These are phyloP conservation scores for Monomorium pharaonis DNA, from an alignment of 1,140 invertebrate genomes.

Conservation along the genomic window DNA sequence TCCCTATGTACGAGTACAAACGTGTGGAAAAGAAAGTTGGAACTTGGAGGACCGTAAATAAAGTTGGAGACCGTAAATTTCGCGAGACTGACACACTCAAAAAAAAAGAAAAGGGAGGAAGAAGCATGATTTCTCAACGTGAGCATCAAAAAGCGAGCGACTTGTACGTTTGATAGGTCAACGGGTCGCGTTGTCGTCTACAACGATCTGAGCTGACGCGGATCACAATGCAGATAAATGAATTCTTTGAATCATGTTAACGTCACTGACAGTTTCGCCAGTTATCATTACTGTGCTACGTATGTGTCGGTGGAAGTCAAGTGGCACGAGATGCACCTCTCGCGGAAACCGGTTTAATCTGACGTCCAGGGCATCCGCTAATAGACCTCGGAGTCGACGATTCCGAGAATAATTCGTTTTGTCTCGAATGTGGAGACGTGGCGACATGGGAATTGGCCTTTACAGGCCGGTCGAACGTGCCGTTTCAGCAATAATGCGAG, in stretches of 20 bases:
- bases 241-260: constrained; percentile 62
- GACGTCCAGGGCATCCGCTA: constrained; percentile 51
- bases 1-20: background rate
- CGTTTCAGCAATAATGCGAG: constrained; percentile 18
- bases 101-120: background rate
- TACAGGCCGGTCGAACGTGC: constrained; percentile 14
- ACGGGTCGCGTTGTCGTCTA: constrained; percentile 63
- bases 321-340: constrained; percentile 24
- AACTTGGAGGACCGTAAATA: background rate
- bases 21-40: background rate
- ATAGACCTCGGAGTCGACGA: constrained; percentile 45
- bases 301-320: constrained; percentile 43
- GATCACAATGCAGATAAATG: constrained; percentile 61
- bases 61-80: background rate
- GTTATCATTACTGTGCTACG: constrained; percentile 31
- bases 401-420: background rate
- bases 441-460: constrained; percentile 4
- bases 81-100: background rate
- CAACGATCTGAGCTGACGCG: constrained; percentile 58
- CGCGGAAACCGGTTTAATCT: constrained; percentile 66
- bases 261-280: constrained; percentile 55
- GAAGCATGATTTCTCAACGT: background rate
- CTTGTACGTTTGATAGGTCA: constrained; percentile 57
- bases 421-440: background rate
- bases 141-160: background rate